phyloP scores from a whole-genome alignment of 2,888 invertebrate genomes.

The Metopia argyrocephala region DNA sequence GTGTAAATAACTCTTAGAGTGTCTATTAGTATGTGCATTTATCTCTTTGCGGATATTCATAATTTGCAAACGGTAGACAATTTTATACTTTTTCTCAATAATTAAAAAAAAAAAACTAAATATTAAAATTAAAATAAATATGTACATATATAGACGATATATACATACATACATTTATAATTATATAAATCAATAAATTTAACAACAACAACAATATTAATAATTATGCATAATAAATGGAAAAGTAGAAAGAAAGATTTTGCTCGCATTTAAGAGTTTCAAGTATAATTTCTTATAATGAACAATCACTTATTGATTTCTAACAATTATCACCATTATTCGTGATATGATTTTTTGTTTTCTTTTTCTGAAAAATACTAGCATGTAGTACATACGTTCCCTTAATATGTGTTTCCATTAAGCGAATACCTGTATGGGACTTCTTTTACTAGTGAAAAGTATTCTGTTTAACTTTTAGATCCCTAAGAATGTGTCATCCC shows the following conservation, averaged over 20 bases:
- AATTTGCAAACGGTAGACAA: constrained; percentile 60
- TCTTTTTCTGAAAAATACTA: too few relatives aligned
- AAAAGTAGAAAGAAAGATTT: neutral
- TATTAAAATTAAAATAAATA: neutral
- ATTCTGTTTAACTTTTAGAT: too few relatives aligned
- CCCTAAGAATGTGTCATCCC: too few relatives aligned
- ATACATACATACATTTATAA: too few relatives aligned
- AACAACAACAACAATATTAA: neutral
- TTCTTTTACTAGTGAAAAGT: too few relatives aligned
- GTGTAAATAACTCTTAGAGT: too few relatives aligned
- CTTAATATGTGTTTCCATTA: too few relatives aligned
- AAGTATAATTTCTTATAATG: neutral
- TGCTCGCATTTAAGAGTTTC: neutral
- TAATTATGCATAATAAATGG: neutral
- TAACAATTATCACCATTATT: constrained; percentile 21
- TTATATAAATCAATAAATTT: neutral
- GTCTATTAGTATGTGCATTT: constrained; percentile 47
- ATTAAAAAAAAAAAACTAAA: neutral
- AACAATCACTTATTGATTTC: constrained; percentile 40
- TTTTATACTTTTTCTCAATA: constrained; percentile 5
- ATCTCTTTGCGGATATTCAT: constrained; percentile 60
- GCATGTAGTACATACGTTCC: too few relatives aligned
- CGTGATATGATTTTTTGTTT: too few relatives aligned
- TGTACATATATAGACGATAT: too few relatives aligned
- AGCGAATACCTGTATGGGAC: too few relatives aligned